Conservation (phyloP, 2,113 vertebrate species). For the Monarcha castaneiventris region DNA sequence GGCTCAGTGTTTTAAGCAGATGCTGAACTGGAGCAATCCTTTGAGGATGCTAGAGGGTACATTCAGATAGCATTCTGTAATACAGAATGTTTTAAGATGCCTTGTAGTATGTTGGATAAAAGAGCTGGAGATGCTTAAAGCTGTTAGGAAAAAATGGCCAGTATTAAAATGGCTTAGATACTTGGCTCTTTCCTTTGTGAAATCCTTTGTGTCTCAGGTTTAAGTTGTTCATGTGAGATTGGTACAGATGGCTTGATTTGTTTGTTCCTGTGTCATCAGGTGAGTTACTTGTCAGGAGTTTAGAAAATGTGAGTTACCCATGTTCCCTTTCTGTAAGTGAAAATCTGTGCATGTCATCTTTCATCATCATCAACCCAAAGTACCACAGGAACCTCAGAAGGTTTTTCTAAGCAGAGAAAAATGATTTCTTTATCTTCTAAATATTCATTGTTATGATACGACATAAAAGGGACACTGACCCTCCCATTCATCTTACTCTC, state of each 20-base stretch:
- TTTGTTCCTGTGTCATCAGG: not conserved
- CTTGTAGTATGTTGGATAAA: not conserved
- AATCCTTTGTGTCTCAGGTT: not conserved
- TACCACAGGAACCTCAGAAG: not conserved
- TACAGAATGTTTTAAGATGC: not conserved
- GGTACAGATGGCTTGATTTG: not conserved
- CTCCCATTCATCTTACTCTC: not conserved
- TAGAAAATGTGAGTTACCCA: not conserved
- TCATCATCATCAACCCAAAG: not conserved
- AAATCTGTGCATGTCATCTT: not conserved
- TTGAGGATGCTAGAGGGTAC: not conserved
- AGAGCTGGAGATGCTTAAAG: not conserved
- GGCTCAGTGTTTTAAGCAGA: not conserved
- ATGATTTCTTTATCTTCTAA: not conserved
- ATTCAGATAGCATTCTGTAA: not conserved
- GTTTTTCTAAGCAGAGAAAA: not conserved
- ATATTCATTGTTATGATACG: not conserved
- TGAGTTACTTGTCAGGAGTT: not conserved
- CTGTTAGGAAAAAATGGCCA: not conserved
- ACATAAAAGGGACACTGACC: not conserved
- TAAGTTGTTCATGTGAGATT: not conserved
- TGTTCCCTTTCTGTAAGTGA: not conserved
- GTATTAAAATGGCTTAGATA: constrained; percentile 8
- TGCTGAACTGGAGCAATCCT: not conserved
- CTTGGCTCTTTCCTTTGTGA: not conserved